Conservation (phyloP, 1,140 invertebrate species). For the Sycophila sp. region DNA sequence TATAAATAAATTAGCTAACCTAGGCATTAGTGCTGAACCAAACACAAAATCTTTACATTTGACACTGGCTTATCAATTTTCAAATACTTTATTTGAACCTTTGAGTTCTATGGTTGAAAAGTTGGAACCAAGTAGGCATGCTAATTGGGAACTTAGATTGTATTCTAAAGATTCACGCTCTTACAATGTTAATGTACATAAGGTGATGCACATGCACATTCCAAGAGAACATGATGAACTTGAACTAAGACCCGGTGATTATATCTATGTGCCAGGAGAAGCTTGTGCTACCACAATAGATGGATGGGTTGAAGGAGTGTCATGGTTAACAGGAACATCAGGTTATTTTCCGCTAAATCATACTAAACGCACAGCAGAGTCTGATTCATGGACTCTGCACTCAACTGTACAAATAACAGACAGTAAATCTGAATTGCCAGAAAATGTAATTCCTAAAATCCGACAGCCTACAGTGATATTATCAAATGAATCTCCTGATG, state of each 20-base stretch:
- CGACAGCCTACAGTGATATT: slow-evolving; percentile 61
- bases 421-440: slow-evolving; percentile 51
- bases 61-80: slow-evolving; percentile 89
- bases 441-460: slow-evolving; percentile 50
- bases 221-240: slow-evolving; percentile 84
- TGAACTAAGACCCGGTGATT: slow-evolving; percentile 86
- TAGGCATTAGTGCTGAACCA: slow-evolving; percentile 76
- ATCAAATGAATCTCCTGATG: slow-evolving; percentile 63
- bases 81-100: slow-evolving; percentile 74
- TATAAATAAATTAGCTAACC: slow-evolving; percentile 79
- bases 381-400: slow-evolving; percentile 90
- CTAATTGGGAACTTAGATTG: slow-evolving; percentile 85
- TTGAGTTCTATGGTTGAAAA: slow-evolving; percentile 79
- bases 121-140: slow-evolving; percentile 72
- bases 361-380: slow-evolving; percentile 84
- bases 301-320: slow-evolving; percentile 88
- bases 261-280: slow-evolving; percentile 82
- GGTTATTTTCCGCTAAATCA: slow-evolving; percentile 85
- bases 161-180: slow-evolving; percentile 85
- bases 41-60: slow-evolving; percentile 87
- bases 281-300: slow-evolving; percentile 78
- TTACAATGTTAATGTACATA: slow-evolving; percentile 76
- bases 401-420: slow-evolving; percentile 71
- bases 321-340: slow-evolving; percentile 84
- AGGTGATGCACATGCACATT: slow-evolving; percentile 82